Evolutionary conservation across 2,113 vertebrate genomes (phyloP), one percentile per base, ranked within the genome.

Genomic region (Alouatta palliata): DNA sequence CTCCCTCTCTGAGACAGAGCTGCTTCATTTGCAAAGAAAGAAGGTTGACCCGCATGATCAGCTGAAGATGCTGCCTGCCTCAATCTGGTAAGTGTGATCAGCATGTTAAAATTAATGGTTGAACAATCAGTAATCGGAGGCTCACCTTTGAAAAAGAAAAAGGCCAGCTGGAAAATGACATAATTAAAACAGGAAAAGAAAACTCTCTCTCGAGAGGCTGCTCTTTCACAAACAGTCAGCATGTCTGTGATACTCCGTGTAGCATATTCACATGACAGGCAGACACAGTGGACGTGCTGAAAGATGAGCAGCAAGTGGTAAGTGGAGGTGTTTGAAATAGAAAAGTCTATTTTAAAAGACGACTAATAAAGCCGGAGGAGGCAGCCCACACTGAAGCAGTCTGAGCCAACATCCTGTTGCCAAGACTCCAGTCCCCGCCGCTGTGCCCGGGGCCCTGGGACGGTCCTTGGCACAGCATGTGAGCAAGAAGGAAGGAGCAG

Each of bases 341-440:
- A 95, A 98, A 95, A 96, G 37, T 80, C 92, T 90, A 87, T 97
- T 81, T 97, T 97, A 3, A 94, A 88, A 68, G 96, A 96, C 56
- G n/a, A 81, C 45, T 71, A 96, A 85, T 87, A 64, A 35, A 94
- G 49, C 66, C 86, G 58, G 94, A 97, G 64, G 83, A 92, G 90
- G 77, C 68, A 0, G 17, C 96, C 71, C 16, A 35, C n/a, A 66
- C 80, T 14, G 13, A 56, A 84, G 64, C 52, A 75, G 20, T 90
- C 92, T 84, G 91, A 77, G 19, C 32, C 20, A 35, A 12, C 45
- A 47, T 87, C 58, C 80, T 64, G 79, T 90, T 30, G n/a, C 94
- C 66, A 43, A 87, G 87, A 89, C 25, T 90, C n/a, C 13, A 27
- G 9, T 76, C 12, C 2, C 49, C 1, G n/a, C 43, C 83, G 47